Evolutionary conservation across 2,888 invertebrate genomes (phyloP).

Genomic region (Dryadula phaetusa): DNA sequence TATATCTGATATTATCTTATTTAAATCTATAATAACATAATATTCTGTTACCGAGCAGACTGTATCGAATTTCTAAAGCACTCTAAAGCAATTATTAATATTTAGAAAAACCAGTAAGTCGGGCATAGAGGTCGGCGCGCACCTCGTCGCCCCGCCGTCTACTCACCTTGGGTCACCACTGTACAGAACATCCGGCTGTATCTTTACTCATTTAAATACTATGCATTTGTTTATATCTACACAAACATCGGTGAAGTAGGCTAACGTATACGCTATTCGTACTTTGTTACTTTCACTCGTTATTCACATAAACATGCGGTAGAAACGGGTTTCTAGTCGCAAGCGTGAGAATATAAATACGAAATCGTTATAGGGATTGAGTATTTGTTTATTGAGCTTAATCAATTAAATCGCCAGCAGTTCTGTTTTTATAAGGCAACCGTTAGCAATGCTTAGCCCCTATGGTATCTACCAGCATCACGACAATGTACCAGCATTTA

Average conservation of each 20-base stretch:
- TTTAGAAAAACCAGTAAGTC: slow-evolving; percentile 65
- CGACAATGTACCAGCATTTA: slow-evolving; percentile 8
- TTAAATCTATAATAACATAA: neutral
- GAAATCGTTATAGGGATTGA: slow-evolving; percentile 29
- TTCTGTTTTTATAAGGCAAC: neutral
- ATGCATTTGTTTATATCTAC: slow-evolving; percentile 52
- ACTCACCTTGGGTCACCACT: slow-evolving; percentile 70
- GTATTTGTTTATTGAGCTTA: too few relatives aligned
- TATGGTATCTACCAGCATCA: slow-evolving; percentile 21
- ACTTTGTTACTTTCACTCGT: slow-evolving; percentile 63
- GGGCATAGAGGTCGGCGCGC: slow-evolving; percentile 66
- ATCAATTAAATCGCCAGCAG: slow-evolving; percentile 34
- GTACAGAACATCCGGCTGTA: slow-evolving; percentile 60
- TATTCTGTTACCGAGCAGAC: slow-evolving; percentile 64
- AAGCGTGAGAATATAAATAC: slow-evolving; percentile 44
- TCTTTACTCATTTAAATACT: slow-evolving; percentile 57
- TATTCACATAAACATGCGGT: slow-evolving; percentile 53
- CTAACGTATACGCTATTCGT: slow-evolving; percentile 44
- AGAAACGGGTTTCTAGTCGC: slow-evolving; percentile 49
- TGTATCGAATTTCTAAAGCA: slow-evolving; percentile 68
- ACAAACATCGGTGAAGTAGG: slow-evolving; percentile 47
- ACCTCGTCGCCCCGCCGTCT: slow-evolving; percentile 77
- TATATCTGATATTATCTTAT: neutral
- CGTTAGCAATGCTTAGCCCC: neutral
- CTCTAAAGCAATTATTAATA: slow-evolving; percentile 58